Percentiles rank a stretch among this genome's conserved stretches.
phyloP scores from a whole-genome alignment of 2,113 vertebrate species.

The Meleagris gallopavo region DNA sequence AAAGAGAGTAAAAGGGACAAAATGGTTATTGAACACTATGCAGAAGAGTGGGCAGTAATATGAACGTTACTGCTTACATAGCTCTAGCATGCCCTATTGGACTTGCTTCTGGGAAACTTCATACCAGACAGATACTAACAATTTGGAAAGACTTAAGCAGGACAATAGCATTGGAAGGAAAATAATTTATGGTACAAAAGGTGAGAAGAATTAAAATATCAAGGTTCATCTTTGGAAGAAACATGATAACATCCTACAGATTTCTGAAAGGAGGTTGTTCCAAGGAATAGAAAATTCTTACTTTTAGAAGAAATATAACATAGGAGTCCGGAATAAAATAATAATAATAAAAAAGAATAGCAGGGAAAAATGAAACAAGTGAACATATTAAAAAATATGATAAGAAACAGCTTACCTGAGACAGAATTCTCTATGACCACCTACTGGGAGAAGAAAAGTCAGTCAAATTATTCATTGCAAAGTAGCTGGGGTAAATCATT shows the following conservation, averaged over 20 bases:
- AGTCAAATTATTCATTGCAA: neutral
- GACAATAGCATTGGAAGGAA: neutral
- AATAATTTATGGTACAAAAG: slow-evolving; percentile 4
- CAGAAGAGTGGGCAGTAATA: neutral
- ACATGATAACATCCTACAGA: neutral
- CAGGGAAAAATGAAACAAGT: neutral
- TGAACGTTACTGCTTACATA: neutral
- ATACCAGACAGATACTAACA: neutral
- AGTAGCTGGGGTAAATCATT: neutral
- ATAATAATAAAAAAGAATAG: neutral
- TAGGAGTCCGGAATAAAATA: neutral
- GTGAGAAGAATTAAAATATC: neutral
- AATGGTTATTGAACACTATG: neutral
- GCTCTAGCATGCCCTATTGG: neutral
- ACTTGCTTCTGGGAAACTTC: neutral
- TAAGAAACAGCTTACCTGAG: neutral
- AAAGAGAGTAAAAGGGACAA: neutral
- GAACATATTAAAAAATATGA: neutral
- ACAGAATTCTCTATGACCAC: neutral
- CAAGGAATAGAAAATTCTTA: neutral
- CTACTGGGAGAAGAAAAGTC: neutral
- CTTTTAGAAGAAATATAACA: neutral
- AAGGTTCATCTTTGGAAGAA: neutral
- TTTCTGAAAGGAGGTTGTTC: neutral
- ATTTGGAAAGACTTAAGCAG: neutral